phyloP scores from a whole-genome alignment of 2,113 vertebrate genomes.

The Bucco capensis region DNA sequence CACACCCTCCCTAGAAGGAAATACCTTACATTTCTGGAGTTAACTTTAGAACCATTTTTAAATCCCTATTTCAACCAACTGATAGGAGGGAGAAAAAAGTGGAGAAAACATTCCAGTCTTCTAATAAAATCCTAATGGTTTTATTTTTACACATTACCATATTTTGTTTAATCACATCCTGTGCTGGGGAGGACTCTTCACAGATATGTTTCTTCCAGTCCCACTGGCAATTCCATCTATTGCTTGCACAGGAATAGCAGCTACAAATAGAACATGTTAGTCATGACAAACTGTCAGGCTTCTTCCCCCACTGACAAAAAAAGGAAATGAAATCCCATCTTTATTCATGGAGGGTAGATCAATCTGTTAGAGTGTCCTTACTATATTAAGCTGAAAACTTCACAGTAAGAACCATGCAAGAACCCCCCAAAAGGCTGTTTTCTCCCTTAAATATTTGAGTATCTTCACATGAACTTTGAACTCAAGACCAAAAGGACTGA shows the following conservation, averaged over 20 bases:
- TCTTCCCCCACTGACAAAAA: background rate
- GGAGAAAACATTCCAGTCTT: conserved; percentile 22
- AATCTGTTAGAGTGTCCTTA: conserved; percentile 4
- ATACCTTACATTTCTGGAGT: background rate
- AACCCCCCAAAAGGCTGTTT: background rate
- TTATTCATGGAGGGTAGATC: background rate
- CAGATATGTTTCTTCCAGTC: conserved; percentile 80
- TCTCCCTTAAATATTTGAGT: background rate
- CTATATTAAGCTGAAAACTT: background rate
- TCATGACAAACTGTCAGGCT: background rate
- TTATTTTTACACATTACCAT: conserved; percentile 75
- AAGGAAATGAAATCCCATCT: conserved; percentile 11
- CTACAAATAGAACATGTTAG: conserved; percentile 68
- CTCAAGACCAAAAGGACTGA: background rate
- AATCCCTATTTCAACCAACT: background rate
- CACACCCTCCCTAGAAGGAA: background rate
- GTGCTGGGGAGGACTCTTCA: conserved; percentile 68
- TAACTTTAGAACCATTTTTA: background rate
- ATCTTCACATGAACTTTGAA: background rate
- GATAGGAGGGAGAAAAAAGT: background rate
- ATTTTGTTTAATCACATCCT: conserved; percentile 76
- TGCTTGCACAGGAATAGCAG: conserved; percentile 90
- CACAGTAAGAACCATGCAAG: background rate
- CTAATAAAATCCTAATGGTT: conserved; percentile 19
- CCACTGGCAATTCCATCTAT: conserved; percentile 93